Evolutionary conservation across 2,888 invertebrate species (phyloP).

Genomic region (Allygus modestus): DNA sequence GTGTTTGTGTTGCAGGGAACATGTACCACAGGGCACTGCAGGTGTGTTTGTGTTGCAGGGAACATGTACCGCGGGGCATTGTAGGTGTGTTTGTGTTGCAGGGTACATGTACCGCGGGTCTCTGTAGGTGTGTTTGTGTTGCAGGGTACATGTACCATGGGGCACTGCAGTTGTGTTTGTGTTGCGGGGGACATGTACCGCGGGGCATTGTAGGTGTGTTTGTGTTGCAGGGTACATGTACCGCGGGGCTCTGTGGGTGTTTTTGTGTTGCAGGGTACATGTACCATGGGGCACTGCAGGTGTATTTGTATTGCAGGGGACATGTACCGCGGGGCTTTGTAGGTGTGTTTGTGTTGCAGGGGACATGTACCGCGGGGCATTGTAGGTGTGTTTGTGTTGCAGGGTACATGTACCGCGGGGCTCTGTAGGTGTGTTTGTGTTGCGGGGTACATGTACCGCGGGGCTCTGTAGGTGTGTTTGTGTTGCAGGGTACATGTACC

Average conservation of each 20-base stretch:
- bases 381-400: slow-evolving; percentile 72
- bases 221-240: too few relatives aligned
- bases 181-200: too few relatives aligned
- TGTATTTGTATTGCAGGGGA: too few relatives aligned
- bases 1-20: too few relatives aligned
- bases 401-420: slow-evolving; percentile 76
- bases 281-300: slow-evolving; percentile 82
- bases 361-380: slow-evolving; percentile 75
- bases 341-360: slow-evolving; percentile 70
- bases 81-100: slow-evolving; percentile 71
- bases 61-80: slow-evolving; percentile 83
- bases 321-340: slow-evolving; percentile 72
- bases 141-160: slow-evolving; percentile 87
- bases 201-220: slow-evolving; percentile 76
- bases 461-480: too few relatives aligned
- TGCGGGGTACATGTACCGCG: slow-evolving; percentile 76
- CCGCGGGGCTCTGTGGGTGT: too few relatives aligned
- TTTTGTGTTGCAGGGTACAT: slow-evolving; percentile 84
- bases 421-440: too few relatives aligned
- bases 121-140: slow-evolving; percentile 63
- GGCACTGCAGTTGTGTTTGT: slow-evolving; percentile 76
- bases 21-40: too few relatives aligned
- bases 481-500: too few relatives aligned
- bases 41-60: slow-evolving; percentile 73
- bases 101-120: slow-evolving; percentile 87